A percentile compares a stretch with the other conserved stretches of the same genome.
phyloP scores from a whole-genome alignment of 2,797 vertebrate genomes.

The Yasuhikotakia modesta region DNA sequence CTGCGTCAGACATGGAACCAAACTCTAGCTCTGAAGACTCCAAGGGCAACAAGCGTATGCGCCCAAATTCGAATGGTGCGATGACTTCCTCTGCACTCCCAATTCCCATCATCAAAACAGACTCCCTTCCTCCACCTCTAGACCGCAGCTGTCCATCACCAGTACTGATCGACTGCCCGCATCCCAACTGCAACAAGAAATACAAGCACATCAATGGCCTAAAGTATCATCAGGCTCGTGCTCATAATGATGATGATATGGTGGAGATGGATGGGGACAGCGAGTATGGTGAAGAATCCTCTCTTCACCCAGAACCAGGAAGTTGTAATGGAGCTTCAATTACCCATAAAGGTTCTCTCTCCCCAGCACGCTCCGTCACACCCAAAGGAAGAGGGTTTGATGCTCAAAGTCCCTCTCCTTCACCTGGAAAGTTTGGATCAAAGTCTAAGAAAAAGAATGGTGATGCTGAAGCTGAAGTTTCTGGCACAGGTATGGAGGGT shows the following conservation, averaged over 20 bases:
- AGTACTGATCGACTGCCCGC: constrained; percentile 96
- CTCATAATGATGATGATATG: constrained; percentile 93
- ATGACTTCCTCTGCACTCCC: constrained; percentile 79
- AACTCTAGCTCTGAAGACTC: constrained; percentile 99
- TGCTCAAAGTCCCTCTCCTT: constrained; percentile 90
- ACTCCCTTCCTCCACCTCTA: constrained; percentile 80
- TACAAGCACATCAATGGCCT: constrained; percentile 99
- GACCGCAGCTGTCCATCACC: constrained; percentile 95
- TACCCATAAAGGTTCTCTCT: constrained; percentile 92
- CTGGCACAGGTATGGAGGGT: constrained; percentile 86
- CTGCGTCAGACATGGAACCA: constrained; percentile 95
- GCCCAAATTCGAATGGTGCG: constrained; percentile 90
- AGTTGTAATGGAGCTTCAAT: constrained; percentile 89
- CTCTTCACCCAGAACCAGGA: constrained; percentile 85
- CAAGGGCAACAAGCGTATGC: constrained; percentile 97
- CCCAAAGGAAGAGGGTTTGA: constrained; percentile 94
- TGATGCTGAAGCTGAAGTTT: constrained; percentile 86
- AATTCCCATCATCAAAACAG: constrained; percentile 83
- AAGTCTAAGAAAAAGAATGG: constrained; percentile 92
- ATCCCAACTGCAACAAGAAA: constrained; percentile 99
- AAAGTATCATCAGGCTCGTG: constrained; percentile 98
- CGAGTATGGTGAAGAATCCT: constrained; percentile 91
- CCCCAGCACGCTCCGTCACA: constrained; percentile 92
- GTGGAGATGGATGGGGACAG: constrained; percentile 92
- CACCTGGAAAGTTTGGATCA: constrained; percentile 89